Evolutionary conservation across 2,113 vertebrate species (phyloP).

Genomic region (Sebastes fasciatus): DNA sequence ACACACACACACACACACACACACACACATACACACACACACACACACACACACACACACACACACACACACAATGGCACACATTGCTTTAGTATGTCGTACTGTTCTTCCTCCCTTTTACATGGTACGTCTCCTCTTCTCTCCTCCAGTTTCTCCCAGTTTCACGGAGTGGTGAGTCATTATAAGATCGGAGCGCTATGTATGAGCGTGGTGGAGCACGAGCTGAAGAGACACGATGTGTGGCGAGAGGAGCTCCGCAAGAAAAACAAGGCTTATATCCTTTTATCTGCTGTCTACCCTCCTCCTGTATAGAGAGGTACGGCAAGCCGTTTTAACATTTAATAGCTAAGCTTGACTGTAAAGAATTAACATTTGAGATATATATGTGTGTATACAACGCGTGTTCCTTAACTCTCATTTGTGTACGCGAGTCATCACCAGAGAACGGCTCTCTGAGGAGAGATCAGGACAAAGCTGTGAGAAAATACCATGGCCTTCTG

Average conservation of each 20-base stretch:
- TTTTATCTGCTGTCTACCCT: conserved; percentile 66
- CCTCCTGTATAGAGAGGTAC: no score
- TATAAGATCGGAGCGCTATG: conserved; percentile 96
- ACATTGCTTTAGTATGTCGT: background rate
- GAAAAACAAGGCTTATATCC: conserved; percentile 98
- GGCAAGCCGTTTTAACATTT: no score
- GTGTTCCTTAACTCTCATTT: conserved; percentile 85
- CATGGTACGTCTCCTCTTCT: background rate
- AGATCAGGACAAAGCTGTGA: conserved; percentile 94
- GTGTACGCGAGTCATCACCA: conserved; percentile 91
- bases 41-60: background rate
- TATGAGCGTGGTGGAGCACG: conserved; percentile 97
- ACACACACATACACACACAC: no score
- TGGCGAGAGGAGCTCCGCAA: conserved; percentile 97
- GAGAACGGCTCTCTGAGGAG: conserved; percentile 93
- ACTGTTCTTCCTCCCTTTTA: background rate
- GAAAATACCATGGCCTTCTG: conserved; percentile 94
- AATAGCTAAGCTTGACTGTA: no score
- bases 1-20: no score
- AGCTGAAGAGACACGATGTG: conserved; percentile 95
- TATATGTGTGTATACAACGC: background rate
- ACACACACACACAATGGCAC: background rate
- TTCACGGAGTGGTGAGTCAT: conserved; percentile 94
- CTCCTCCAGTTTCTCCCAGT: conserved; percentile 92
- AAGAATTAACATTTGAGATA: no score